These are phyloP conservation scores for Lates japonicus DNA, from an alignment of 2,797 vertebrate species.

Conservation along the genomic window DNA sequence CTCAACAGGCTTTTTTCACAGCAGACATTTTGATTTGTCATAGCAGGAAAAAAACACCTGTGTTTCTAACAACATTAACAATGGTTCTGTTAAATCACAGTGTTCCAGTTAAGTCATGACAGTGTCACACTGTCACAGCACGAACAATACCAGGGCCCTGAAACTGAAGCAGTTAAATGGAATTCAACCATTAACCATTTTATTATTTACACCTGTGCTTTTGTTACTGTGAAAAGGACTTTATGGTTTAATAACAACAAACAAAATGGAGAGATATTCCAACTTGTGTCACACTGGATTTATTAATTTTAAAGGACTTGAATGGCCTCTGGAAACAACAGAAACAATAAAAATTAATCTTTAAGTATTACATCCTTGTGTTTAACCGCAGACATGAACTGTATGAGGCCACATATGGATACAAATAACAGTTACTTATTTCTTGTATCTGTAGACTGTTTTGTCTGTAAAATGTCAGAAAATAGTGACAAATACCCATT, in stretches of 20 bases:
- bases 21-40: background rate
- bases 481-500: too few species aligned
- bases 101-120: background rate
- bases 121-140: slow-evolving; percentile 3
- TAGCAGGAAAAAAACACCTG: background rate
- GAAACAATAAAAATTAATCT: background rate
- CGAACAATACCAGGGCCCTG: background rate
- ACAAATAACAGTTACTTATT: background rate
- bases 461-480: too few species aligned
- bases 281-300: background rate
- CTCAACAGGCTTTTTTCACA: background rate
- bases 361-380: background rate
- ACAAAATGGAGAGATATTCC: background rate
- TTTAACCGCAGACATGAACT: background rate
- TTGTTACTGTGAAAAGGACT: background rate
- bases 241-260: background rate
- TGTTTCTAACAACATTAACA: background rate
- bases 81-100: background rate
- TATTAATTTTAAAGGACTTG: background rate
- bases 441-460: too few species aligned
- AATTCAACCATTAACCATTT: background rate
- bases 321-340: background rate
- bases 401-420: background rate
- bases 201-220: background rate
- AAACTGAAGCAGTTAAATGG: slow-evolving; percentile 1